phyloP scores from a whole-genome alignment of 2,888 invertebrate species.

The Cataglyphis altisquamis region DNA sequence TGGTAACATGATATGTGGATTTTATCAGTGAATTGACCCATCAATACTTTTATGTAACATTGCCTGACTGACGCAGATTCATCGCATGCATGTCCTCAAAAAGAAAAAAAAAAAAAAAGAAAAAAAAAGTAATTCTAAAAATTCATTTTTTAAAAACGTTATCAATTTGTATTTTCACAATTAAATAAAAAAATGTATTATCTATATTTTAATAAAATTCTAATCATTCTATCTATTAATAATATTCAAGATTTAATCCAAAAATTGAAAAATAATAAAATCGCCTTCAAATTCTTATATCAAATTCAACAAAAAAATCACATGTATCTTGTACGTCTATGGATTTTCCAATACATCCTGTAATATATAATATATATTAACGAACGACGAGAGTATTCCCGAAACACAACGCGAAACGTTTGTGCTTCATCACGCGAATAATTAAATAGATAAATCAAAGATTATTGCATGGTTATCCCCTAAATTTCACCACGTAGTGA shows the following conservation, averaged over 20 bases:
- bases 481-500: slow-evolving; percentile 20
- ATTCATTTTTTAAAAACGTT: background rate
- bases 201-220: slow-evolving; percentile 12
- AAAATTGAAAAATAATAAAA: background rate
- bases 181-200: background rate
- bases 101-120: background rate
- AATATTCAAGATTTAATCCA: background rate
- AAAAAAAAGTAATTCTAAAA: background rate
- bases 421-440: slow-evolving; percentile 14
- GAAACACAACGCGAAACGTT: slow-evolving; percentile 16
- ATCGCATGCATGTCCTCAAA: background rate
- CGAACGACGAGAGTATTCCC: background rate
- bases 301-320: slow-evolving; percentile 7
- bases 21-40: slow-evolving; percentile 36
- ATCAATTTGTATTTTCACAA: background rate
- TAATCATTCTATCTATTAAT: background rate
- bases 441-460: slow-evolving; percentile 47
- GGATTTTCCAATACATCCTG: slow-evolving; percentile 7
- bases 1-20: slow-evolving; percentile 30
- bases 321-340: background rate
- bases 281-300: background rate
- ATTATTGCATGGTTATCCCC: slow-evolving; percentile 9
- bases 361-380: slow-evolving; percentile 23
- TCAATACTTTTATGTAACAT: slow-evolving; percentile 13
- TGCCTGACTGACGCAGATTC: slow-evolving; percentile 10